phyloP scores from a whole-genome alignment of 1,140 invertebrate genomes.

The Lithobius niger region DNA sequence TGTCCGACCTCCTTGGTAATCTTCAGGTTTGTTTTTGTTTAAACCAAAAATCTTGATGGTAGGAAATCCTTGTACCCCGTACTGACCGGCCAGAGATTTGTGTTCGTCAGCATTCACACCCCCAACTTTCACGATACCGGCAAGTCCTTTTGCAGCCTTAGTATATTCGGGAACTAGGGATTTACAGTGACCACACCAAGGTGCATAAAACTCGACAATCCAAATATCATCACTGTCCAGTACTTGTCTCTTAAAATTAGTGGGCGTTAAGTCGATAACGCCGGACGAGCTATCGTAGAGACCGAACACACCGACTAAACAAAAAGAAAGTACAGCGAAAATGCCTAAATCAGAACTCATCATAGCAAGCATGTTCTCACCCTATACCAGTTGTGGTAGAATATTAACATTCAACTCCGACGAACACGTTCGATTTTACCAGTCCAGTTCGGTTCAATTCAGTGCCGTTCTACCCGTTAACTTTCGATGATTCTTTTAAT shows the following conservation, averaged over 20 bases:
- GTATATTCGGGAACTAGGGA: slow-evolving; percentile 70
- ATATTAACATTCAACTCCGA: no score
- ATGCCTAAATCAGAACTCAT: no score
- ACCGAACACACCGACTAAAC: no score
- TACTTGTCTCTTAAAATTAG: slow-evolving; percentile 80
- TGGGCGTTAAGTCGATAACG: slow-evolving; percentile 78
- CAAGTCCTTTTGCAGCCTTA: slow-evolving; percentile 59
- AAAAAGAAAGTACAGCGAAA: no score
- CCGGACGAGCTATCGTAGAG: slow-evolving; percentile 66
- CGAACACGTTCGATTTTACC: no score
- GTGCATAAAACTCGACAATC: slow-evolving; percentile 90
- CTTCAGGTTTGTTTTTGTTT: slow-evolving; percentile 72
- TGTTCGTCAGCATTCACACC: slow-evolving; percentile 85
- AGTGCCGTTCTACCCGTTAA: no score
- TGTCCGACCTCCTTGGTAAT: slow-evolving; percentile 69
- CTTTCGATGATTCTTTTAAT: no score
- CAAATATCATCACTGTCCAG: slow-evolving; percentile 71
- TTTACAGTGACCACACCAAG: slow-evolving; percentile 78
- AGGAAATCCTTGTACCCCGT: slow-evolving; percentile 80
- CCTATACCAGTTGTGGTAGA: no score
- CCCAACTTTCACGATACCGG: slow-evolving; percentile 87
- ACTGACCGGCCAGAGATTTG: slow-evolving; percentile 62
- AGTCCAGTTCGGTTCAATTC: no score
- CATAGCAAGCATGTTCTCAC: no score
- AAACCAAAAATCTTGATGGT: slow-evolving; percentile 89